A percentile compares a stretch with the other conserved stretches of the same genome.
Evolutionary conservation across 2,888 invertebrate genomes (phyloP).

Genomic region (Eurytoma adleriae): DNA sequence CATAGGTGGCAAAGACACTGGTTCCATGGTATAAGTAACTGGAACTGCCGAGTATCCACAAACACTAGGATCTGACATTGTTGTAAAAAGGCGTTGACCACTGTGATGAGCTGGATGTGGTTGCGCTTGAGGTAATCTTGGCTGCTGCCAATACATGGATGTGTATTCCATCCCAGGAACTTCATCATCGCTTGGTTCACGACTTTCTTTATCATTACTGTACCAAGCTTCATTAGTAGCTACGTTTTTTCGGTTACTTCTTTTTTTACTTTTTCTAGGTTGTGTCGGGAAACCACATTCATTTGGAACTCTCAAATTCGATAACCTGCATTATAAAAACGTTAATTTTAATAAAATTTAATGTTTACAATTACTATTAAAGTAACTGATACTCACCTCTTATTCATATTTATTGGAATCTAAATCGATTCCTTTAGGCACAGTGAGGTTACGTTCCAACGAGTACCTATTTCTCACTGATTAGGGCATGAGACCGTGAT

Average conservation of each 20-base stretch:
- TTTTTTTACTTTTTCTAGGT: constrained; percentile 45
- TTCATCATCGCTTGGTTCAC: constrained; percentile 56
- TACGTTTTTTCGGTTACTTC: constrained; percentile 50
- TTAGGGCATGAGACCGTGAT: constrained; percentile 44
- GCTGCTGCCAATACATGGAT: constrained; percentile 68
- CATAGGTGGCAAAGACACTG: constrained; percentile 81
- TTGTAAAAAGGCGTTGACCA: constrained; percentile 77
- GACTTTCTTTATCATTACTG: constrained; percentile 54
- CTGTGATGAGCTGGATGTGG: constrained; percentile 61
- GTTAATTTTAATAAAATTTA: background rate
- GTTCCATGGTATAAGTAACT: constrained; percentile 79
- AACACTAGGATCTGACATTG: constrained; percentile 76
- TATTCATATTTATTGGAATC: constrained; percentile 53
- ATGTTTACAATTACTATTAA: background rate
- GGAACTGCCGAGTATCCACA: constrained; percentile 74
- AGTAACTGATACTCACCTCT: constrained; percentile 42
- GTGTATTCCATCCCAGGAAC: constrained; percentile 65
- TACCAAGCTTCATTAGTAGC: constrained; percentile 57
- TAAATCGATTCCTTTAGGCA: constrained; percentile 44
- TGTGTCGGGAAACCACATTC: constrained; percentile 44
- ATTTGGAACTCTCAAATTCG: constrained; percentile 43
- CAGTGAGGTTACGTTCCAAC: constrained; percentile 29
- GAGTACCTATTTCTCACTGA: constrained; percentile 15
- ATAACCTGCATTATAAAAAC: constrained; percentile 23
- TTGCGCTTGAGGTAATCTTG: constrained; percentile 57